phyloP scores from a whole-genome alignment of 2,888 invertebrate species.

The Polyploca ridens region DNA sequence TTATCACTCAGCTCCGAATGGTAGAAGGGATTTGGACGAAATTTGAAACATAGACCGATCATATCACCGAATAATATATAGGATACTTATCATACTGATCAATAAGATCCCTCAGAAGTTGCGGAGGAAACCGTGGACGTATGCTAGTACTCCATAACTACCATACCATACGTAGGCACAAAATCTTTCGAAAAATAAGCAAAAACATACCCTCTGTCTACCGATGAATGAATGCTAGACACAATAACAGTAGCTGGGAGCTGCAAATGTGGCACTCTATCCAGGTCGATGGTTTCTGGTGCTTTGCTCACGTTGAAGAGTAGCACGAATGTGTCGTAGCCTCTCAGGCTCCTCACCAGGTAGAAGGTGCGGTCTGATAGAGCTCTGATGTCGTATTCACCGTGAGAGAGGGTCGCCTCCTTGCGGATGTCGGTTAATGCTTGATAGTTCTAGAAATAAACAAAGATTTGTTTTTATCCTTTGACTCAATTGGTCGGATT shows the following conservation, averaged over 20 bases:
- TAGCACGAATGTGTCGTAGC: conserved; percentile 62
- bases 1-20: no score
- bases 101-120: no score
- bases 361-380: conserved; percentile 63
- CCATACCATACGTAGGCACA: not conserved
- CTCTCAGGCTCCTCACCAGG: conserved; percentile 57
- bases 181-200: not conserved
- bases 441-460: conserved; percentile 78
- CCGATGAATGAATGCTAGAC: conserved; percentile 62
- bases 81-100: no score
- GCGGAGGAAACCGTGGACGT: no score
- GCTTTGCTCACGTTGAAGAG: conserved; percentile 81
- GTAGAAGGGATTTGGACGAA: no score
- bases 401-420: conserved; percentile 66
- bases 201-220: conserved; percentile 52
- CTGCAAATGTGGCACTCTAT: conserved; percentile 44
- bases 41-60: no score
- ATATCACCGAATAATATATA: no score
- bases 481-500: no score
- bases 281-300: conserved; percentile 67
- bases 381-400: conserved; percentile 68
- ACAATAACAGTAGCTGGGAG: conserved; percentile 52
- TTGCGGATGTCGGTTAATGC: conserved; percentile 77
- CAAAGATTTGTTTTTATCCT: no score
- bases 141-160: no score